Conservation (phyloP, 2,113 vertebrate species). For the Ranitomeya imitator region DNA sequence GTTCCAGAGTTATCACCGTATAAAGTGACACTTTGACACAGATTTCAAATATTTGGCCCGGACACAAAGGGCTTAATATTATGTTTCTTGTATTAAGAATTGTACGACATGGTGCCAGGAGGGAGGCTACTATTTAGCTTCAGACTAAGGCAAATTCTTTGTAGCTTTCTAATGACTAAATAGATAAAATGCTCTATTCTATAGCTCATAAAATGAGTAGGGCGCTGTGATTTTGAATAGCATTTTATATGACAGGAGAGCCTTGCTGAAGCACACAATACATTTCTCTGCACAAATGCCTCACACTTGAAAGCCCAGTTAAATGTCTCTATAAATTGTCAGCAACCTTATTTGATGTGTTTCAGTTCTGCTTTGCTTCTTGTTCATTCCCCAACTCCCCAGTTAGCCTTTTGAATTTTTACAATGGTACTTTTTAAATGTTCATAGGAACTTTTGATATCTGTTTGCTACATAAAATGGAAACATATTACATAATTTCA, state of each 20-base stretch:
- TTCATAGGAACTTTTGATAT: constrained; percentile 44
- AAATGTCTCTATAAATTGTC: constrained; percentile 45
- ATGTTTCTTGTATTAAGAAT: no score
- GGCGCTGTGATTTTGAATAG: not conserved
- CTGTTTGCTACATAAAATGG: constrained; percentile 28
- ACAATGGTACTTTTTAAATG: constrained; percentile 41
- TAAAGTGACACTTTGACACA: no score
- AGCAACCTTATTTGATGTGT: constrained; percentile 35
- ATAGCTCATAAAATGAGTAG: not conserved
- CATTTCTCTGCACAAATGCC: constrained; percentile 29
- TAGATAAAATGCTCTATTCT: not conserved
- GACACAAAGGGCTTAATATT: no score
- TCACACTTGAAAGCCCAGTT: constrained; percentile 26
- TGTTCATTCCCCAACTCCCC: constrained; percentile 12
- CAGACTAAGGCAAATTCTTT: not conserved
- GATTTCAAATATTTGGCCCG: no score
- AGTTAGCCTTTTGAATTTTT: constrained; percentile 35
- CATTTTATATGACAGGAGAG: constrained; percentile 25
- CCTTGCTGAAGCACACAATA: not conserved
- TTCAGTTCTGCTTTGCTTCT: constrained; percentile 31
- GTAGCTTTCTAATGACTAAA: not conserved
- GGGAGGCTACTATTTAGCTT: no score
- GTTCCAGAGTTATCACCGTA: no score
- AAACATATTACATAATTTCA: constrained; percentile 28
- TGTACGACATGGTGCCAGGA: no score